These are phyloP conservation scores for Heliangelus exortis DNA, from an alignment of 2,797 vertebrate genomes.

Conservation along the genomic window DNA sequence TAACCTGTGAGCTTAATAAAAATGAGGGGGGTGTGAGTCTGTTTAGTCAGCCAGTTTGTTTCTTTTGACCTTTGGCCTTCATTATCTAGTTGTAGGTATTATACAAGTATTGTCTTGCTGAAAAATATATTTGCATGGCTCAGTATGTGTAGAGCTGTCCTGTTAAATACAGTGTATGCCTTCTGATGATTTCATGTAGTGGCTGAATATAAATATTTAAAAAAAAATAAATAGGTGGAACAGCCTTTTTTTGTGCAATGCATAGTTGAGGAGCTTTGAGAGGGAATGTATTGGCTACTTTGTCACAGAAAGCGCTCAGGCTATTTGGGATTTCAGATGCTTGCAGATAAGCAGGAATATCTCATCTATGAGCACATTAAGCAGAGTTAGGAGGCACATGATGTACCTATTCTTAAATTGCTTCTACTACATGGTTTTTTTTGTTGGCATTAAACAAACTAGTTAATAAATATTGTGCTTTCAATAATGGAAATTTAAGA, in stretches of 20 bases:
- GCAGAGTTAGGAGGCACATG: neutral
- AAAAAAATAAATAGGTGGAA: neutral
- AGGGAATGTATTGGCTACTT: neutral
- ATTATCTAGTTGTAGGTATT: neutral
- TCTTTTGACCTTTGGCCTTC: neutral
- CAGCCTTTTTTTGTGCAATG: neutral
- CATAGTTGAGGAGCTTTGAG: neutral
- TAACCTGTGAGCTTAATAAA: neutral
- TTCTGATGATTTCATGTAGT: neutral
- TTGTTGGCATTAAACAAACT: neutral
- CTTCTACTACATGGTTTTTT: neutral
- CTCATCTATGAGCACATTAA: neutral
- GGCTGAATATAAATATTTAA: neutral
- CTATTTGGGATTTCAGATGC: neutral
- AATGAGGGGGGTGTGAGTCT: neutral
- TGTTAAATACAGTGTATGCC: neutral
- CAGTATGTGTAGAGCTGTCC: neutral
- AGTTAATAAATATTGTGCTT: neutral
- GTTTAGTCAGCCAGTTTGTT: neutral
- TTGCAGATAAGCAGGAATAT: neutral
- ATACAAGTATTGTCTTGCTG: neutral
- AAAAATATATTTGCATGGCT: neutral
- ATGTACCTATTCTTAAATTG: rapidly evolving
- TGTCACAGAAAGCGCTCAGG: neutral
- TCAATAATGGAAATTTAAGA: neutral